Conservation (phyloP, 2,113 vertebrate genomes). For the Cettia cetti region DNA sequence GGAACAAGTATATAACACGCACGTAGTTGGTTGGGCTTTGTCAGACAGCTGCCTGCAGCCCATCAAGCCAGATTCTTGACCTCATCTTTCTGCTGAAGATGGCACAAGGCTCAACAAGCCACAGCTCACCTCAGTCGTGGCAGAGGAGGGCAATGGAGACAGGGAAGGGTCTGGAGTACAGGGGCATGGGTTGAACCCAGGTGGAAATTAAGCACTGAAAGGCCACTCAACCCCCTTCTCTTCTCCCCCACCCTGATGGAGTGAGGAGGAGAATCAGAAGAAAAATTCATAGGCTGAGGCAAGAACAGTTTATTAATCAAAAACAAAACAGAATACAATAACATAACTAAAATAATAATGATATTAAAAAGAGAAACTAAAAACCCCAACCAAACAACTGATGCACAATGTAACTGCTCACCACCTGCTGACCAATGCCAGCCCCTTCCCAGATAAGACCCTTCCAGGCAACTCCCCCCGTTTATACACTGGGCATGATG, state of each 20-base stretch:
- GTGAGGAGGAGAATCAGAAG: not conserved
- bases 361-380: not conserved
- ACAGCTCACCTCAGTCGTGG: fast-evolving
- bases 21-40: not conserved
- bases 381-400: not conserved
- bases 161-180: not conserved
- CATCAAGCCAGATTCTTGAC: not conserved
- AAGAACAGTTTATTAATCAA: not conserved
- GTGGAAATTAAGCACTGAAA: not conserved
- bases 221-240: not conserved
- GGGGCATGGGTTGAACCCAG: not conserved
- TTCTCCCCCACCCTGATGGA: no score
- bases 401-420: not conserved
- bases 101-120: not conserved
- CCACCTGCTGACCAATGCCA: not conserved
- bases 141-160: not conserved
- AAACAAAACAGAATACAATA: not conserved
- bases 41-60: not conserved
- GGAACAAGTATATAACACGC: not conserved
- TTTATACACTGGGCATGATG: not conserved
- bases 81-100: not conserved
- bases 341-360: not conserved
- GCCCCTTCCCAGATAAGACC: not conserved
- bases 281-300: not conserved
- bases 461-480: not conserved